Evolutionary conservation across 2,888 invertebrate species (phyloP).

Genomic region (Scaptomyza reducta): DNA sequence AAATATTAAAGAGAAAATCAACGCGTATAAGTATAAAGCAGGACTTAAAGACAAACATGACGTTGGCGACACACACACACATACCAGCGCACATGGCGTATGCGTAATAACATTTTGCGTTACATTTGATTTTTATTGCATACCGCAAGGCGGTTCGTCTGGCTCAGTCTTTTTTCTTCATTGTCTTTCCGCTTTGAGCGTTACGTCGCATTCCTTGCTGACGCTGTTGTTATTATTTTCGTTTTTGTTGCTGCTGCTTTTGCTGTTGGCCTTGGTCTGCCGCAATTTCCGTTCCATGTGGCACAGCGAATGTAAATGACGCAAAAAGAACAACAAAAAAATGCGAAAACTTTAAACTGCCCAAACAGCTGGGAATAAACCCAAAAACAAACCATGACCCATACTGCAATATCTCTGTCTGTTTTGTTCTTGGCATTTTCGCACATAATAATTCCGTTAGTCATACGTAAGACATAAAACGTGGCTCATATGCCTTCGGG

Average conservation of each 20-base stretch:
- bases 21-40: slow-evolving; percentile 12
- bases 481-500: slow-evolving; percentile 21
- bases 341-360: slow-evolving; percentile 78
- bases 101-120: slow-evolving; percentile 78
- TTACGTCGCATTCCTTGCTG: slow-evolving; percentile 37
- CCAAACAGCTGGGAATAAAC: slow-evolving; percentile 51
- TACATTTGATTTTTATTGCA: slow-evolving; percentile 80
- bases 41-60: slow-evolving; percentile 58
- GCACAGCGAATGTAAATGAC: slow-evolving; percentile 68
- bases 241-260: neutral
- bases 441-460: slow-evolving; percentile 69
- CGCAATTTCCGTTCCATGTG: slow-evolving; percentile 71
- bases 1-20: slow-evolving; percentile 1
- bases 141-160: slow-evolving; percentile 69
- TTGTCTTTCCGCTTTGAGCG: slow-evolving; percentile 39
- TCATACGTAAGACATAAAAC: slow-evolving; percentile 45
- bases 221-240: slow-evolving; percentile 21
- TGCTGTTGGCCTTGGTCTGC: slow-evolving; percentile 49
- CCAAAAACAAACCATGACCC: slow-evolving; percentile 8
- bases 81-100: slow-evolving; percentile 64
- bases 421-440: slow-evolving; percentile 58
- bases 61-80: slow-evolving; percentile 28
- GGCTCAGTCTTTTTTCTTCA: slow-evolving; percentile 18
- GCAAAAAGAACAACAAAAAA: slow-evolving; percentile 48
- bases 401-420: slow-evolving; percentile 5